phyloP scores from a whole-genome alignment of 2,888 invertebrate genomes.

The Andrena chrysosceles region DNA sequence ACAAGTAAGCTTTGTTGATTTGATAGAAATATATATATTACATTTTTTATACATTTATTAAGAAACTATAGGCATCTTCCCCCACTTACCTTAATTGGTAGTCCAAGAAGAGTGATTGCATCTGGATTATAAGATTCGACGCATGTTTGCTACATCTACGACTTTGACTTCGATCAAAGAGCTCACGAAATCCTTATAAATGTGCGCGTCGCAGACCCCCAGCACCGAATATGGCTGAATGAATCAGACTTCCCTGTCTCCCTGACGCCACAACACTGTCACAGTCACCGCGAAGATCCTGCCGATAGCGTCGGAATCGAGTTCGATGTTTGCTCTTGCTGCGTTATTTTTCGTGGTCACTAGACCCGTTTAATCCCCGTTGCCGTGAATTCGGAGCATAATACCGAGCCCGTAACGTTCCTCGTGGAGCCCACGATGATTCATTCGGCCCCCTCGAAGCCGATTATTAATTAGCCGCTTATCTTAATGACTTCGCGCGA shows the following conservation, averaged over 20 bases:
- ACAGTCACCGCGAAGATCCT: constrained; percentile 40
- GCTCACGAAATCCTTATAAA: not conserved
- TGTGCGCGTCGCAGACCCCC: not conserved
- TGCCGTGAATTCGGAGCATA: constrained; percentile 52
- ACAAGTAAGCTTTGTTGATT: too few species aligned
- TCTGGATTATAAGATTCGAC: too few species aligned
- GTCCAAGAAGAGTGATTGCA: too few species aligned
- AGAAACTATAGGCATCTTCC: too few species aligned
- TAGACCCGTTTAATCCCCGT: constrained; percentile 65
- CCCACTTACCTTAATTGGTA: too few species aligned
- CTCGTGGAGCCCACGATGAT: constrained; percentile 26
- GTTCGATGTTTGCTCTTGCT: constrained; percentile 62
- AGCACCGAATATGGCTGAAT: not conserved
- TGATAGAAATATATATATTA: too few species aligned
- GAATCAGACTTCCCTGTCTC: constrained; percentile 23
- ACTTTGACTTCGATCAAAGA: not conserved
- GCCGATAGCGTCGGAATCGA: constrained; percentile 49
- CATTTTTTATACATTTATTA: too few species aligned
- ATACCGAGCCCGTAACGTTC: constrained; percentile 36
- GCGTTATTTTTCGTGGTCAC: constrained; percentile 63
- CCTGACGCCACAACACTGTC: constrained; percentile 29
- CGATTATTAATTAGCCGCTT: constrained; percentile 61
- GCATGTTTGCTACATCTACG: too few species aligned
- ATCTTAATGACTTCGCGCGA: constrained; percentile 33
- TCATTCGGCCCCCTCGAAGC: constrained; percentile 48